Evolutionary conservation across 2,113 vertebrate genomes (phyloP).

Genomic region (Vombatus ursinus): DNA sequence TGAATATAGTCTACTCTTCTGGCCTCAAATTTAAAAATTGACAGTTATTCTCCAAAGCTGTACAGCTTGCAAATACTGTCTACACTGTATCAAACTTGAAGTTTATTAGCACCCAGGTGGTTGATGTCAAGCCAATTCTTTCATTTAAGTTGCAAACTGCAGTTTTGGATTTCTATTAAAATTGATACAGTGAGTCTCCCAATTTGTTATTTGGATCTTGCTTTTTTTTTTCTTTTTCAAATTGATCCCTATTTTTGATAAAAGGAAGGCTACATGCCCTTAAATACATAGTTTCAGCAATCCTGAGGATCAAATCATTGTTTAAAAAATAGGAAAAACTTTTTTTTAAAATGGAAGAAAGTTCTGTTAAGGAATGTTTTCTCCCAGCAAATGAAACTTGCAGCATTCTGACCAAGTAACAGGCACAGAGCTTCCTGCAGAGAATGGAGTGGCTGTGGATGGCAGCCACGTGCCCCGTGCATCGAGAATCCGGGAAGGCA

Average conservation of each 20-base stretch:
- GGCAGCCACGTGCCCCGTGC: neutral
- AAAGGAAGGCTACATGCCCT: constrained; percentile 54
- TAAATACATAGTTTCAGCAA: constrained; percentile 50
- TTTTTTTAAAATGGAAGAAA: constrained; percentile 45
- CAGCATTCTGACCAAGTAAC: constrained; percentile 44
- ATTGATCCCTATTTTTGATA: constrained; percentile 61
- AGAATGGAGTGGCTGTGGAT: constrained; percentile 1
- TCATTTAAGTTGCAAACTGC: constrained; percentile 48
- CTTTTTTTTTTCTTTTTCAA: constrained; percentile 38
- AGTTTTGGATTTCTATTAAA: constrained; percentile 59
- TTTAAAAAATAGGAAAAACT: constrained; percentile 46
- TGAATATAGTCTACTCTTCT: constrained; percentile 52
- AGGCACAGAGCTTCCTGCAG: neutral
- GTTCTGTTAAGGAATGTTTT: neutral
- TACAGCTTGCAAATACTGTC: constrained; percentile 75
- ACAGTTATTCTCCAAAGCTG: constrained; percentile 59
- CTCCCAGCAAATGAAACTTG: constrained; percentile 10
- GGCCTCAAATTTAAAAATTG: constrained; percentile 50
- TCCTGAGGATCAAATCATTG: constrained; percentile 57
- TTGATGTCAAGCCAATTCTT: constrained; percentile 53
- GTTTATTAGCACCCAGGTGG: constrained; percentile 63
- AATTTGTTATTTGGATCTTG: constrained; percentile 51
- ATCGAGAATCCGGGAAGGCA: neutral
- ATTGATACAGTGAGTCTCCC: constrained; percentile 53
- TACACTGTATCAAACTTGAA: constrained; percentile 56